A percentile compares a stretch with the other conserved stretches of the same genome.
Conservation (phyloP, 2,888 invertebrate genomes). For the Eupithecia insigniata region DNA sequence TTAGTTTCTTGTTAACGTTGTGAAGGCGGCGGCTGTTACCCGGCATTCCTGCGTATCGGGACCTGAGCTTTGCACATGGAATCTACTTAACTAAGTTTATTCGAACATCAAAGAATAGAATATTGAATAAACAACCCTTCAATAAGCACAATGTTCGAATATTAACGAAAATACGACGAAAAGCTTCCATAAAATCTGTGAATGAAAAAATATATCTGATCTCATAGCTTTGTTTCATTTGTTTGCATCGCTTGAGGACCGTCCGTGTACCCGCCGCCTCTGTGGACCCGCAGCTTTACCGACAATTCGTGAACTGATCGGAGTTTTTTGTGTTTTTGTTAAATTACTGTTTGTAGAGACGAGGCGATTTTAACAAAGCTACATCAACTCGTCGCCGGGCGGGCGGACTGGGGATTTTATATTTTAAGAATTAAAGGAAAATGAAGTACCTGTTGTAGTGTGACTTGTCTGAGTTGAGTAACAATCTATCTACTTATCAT, state of each 20-base stretch:
- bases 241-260: not conserved
- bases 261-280: not conserved
- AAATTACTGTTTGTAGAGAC: not conserved
- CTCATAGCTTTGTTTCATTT: not conserved
- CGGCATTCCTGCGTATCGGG: not conserved
- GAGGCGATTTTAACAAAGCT: constrained; percentile 5
- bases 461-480: not conserved
- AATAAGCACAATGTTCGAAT: constrained; percentile 2
- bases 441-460: not conserved
- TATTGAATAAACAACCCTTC: constrained; percentile 18
- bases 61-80: not conserved
- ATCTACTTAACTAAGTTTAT: constrained; percentile 9
- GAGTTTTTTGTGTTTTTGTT: constrained; percentile 2
- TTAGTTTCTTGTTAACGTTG: not conserved
- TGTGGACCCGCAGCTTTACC: not conserved
- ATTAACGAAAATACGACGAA: constrained; percentile 9
- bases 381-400: not conserved
- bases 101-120: constrained; percentile 19
- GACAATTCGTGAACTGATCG: not conserved
- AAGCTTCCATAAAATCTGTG: constrained; percentile 2
- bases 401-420: not conserved
- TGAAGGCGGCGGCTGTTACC: not conserved
- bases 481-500: not conserved
- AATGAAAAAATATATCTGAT: not conserved
- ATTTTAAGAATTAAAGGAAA: not conserved